phyloP scores from a whole-genome alignment of 2,888 invertebrate species.

The Cetonia aurata region DNA sequence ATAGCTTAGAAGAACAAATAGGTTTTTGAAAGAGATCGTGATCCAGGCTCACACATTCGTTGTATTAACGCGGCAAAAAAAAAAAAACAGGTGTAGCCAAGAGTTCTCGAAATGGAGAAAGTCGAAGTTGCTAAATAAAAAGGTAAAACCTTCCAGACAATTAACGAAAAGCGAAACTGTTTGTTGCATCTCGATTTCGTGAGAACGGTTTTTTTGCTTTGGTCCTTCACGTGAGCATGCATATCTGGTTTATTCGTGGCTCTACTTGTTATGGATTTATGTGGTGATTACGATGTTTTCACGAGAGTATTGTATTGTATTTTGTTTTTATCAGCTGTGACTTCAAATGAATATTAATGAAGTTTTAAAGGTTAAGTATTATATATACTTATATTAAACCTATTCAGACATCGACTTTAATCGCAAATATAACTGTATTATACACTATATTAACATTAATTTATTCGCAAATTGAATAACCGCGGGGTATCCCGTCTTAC shows the following conservation, averaged over 20 bases:
- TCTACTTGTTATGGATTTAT: too few relatives aligned
- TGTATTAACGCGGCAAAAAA: slow-evolving; percentile 1
- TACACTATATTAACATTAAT: too few relatives aligned
- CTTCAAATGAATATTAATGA: too few relatives aligned
- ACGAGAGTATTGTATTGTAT: too few relatives aligned
- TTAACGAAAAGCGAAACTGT: slow-evolving; percentile 36
- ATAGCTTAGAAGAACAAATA: neutral
- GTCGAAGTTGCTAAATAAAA: slow-evolving; percentile 26
- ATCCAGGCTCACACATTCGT: slow-evolving; percentile 4
- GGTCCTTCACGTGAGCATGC: neutral
- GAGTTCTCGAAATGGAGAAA: slow-evolving; percentile 30
- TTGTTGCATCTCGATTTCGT: slow-evolving; percentile 20
- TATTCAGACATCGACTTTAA: too few relatives aligned
- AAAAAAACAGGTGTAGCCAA: slow-evolving; percentile 4
- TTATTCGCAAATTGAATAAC: too few relatives aligned
- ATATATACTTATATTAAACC: too few relatives aligned
- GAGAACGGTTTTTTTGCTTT: slow-evolving; percentile 25
- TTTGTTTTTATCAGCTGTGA: too few relatives aligned
- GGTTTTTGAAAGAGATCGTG: neutral
- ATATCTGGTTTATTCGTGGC: neutral
- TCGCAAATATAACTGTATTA: too few relatives aligned
- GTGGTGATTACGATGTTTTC: too few relatives aligned
- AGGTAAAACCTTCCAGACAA: slow-evolving; percentile 28
- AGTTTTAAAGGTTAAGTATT: too few relatives aligned
- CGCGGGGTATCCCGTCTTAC: too few relatives aligned